These are phyloP conservation scores for Danaus plexippus DNA, from an alignment of 1,140 invertebrate species.

Conservation along the genomic window DNA sequence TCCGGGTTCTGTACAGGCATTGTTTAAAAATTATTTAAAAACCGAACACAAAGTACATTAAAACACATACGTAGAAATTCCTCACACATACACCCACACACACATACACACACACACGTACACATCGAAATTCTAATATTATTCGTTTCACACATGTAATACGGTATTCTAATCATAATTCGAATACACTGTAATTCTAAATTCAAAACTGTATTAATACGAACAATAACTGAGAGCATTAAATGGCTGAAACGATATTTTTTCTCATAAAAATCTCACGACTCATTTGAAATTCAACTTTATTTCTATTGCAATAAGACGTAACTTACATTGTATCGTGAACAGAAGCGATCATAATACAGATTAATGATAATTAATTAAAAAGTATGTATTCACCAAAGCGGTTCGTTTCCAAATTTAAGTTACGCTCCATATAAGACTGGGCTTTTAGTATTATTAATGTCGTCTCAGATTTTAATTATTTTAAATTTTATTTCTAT, in stretches of 20 bases:
- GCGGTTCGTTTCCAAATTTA: slow-evolving; percentile 52
- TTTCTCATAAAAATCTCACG: slow-evolving; percentile 49
- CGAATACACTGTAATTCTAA: slow-evolving; percentile 49
- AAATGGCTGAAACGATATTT: slow-evolving; percentile 58
- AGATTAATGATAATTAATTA: slow-evolving; percentile 64
- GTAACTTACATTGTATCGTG: slow-evolving; percentile 11
- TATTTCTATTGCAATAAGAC: slow-evolving; percentile 20
- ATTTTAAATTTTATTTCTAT: neutral
- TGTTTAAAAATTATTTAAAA: too few species aligned
- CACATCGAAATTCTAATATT: too few species aligned
- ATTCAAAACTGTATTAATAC: slow-evolving; percentile 62
- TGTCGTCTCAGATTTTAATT: too few species aligned
- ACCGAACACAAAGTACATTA: too few species aligned
- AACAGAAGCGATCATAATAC: slow-evolving; percentile 36
- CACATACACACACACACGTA: too few species aligned
- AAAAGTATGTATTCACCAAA: slow-evolving; percentile 55
- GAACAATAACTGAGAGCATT: slow-evolving; percentile 48
- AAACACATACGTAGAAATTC: too few species aligned
- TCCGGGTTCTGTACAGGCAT: too few species aligned
- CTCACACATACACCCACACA: too few species aligned
- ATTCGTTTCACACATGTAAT: too few species aligned
- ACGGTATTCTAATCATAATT: slow-evolving; percentile 42
- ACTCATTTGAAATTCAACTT: slow-evolving; percentile 23
- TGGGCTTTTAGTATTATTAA: slow-evolving; percentile 4
- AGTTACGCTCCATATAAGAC: slow-evolving; percentile 27